These are phyloP conservation scores for Operophtera brumata DNA, from an alignment of 2,888 invertebrate species.

Conservation along the genomic window DNA sequence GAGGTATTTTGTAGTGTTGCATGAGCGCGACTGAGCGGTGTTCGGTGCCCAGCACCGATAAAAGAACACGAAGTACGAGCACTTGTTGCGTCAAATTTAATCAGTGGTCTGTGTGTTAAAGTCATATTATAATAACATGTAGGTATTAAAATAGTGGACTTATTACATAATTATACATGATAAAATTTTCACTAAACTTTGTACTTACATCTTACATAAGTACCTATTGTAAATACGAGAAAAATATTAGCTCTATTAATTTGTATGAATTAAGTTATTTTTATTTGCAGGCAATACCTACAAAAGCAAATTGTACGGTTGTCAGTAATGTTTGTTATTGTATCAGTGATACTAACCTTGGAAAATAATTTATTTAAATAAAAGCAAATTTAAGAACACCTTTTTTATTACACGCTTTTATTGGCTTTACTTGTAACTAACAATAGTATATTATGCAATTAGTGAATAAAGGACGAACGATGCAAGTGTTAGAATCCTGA, in stretches of 20 bases:
- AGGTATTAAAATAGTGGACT: neutral
- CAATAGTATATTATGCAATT: too few species aligned
- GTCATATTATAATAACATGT: constrained; percentile 5
- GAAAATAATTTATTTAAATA: neutral
- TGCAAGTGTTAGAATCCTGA: too few species aligned
- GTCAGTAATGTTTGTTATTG: constrained; percentile 3
- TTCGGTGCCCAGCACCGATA: too few species aligned
- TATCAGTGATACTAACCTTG: constrained; percentile 5
- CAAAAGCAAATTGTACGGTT: constrained; percentile 1
- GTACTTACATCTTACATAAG: constrained; percentile 6
- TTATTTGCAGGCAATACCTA: neutral
- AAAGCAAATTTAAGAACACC: too few species aligned
- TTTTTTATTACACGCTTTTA: too few species aligned
- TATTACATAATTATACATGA: neutral
- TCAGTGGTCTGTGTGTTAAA: too few species aligned
- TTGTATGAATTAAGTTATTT: neutral
- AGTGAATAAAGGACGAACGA: too few species aligned
- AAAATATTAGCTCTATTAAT: neutral
- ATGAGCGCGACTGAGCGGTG: too few species aligned
- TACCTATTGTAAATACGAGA: constrained; percentile 1
- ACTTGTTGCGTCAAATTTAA: too few species aligned
- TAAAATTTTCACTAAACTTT: constrained; percentile 11
- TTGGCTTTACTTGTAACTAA: too few species aligned
- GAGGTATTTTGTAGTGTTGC: too few species aligned
- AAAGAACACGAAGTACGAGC: too few species aligned